A percentile compares a stretch with the other conserved stretches of the same genome.
Conservation (phyloP, 1,140 invertebrate genomes). For the Nebria ingens region DNA sequence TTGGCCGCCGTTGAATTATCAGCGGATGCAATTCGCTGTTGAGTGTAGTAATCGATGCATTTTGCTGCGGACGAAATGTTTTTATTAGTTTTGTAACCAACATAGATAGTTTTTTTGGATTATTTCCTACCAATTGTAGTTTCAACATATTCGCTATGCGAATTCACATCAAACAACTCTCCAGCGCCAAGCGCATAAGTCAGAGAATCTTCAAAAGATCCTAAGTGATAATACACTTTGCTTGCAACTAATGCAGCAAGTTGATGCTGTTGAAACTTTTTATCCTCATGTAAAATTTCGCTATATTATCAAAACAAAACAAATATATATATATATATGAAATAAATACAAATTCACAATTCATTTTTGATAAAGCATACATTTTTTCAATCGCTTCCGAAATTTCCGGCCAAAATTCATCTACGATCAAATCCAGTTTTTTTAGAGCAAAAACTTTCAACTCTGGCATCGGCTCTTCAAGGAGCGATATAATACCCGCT, state of each 20-base stretch:
- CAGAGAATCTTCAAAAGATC: constrained; percentile 90
- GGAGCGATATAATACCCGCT: constrained; percentile 89
- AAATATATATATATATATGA: background rate
- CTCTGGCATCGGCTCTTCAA: constrained; percentile 88
- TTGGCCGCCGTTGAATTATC: constrained; percentile 52
- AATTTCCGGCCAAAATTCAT: constrained; percentile 98
- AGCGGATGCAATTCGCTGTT: constrained; percentile 62
- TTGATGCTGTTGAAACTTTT: constrained; percentile 75
- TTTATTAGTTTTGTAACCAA: too few species aligned
- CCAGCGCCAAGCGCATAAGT: constrained; percentile 90
- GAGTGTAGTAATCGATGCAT: constrained; percentile 91
- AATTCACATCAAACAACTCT: constrained; percentile 87
- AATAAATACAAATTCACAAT: constrained; percentile 12
- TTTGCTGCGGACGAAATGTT: constrained; percentile 64
- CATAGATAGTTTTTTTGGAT: too few species aligned
- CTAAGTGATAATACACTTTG: constrained; percentile 97
- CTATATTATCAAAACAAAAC: too few species aligned
- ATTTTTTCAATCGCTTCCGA: constrained; percentile 97
- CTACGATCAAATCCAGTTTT: constrained; percentile 87
- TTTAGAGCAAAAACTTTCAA: constrained; percentile 86
- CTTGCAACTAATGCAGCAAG: constrained; percentile 94
- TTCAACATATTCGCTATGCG: constrained; percentile 89
- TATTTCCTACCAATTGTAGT: constrained; percentile 69
- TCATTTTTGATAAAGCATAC: constrained; percentile 35
- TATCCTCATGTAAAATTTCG: constrained; percentile 92